phyloP scores from a whole-genome alignment of 1,140 invertebrate genomes.

The Bathynomus jamesi region DNA sequence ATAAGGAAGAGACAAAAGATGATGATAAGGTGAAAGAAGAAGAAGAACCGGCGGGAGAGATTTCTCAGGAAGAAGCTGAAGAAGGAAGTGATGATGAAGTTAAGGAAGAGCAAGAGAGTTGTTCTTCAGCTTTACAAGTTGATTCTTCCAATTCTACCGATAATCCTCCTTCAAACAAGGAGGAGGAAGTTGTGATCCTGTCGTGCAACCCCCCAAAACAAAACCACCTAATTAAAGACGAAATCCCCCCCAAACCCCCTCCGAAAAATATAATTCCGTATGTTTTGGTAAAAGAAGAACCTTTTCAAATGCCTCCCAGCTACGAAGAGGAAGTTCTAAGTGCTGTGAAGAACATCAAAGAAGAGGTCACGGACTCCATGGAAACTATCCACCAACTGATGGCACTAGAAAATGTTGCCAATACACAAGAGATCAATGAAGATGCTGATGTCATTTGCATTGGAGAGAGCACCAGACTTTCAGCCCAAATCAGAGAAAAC shows the following conservation, averaged over 20 bases:
- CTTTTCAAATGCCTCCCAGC: neutral
- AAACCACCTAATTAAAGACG: too few relatives aligned
- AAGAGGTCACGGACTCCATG: neutral
- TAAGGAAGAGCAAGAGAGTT: neutral
- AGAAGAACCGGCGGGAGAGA: neutral
- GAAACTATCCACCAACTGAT: neutral
- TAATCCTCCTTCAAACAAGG: neutral
- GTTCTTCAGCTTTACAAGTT: neutral
- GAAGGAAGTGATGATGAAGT: neutral
- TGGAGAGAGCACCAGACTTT: neutral
- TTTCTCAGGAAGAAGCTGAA: neutral
- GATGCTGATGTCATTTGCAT: constrained; percentile 1
- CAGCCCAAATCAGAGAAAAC: neutral
- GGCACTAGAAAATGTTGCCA: neutral
- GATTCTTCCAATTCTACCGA: neutral
- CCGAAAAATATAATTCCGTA: too few relatives aligned
- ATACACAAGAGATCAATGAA: neutral
- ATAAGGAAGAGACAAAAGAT: neutral
- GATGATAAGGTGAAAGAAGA: neutral
- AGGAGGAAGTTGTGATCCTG: neutral
- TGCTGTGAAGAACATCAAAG: neutral
- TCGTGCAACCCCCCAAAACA: neutral
- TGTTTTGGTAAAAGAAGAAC: neutral
- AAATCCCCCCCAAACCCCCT: neutral
- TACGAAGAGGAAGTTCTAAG: neutral